Evolutionary conservation across 2,113 vertebrate species (phyloP), one percentile per base, ranked within the genome.

Genomic region (Alexandromys fortis): DNA sequence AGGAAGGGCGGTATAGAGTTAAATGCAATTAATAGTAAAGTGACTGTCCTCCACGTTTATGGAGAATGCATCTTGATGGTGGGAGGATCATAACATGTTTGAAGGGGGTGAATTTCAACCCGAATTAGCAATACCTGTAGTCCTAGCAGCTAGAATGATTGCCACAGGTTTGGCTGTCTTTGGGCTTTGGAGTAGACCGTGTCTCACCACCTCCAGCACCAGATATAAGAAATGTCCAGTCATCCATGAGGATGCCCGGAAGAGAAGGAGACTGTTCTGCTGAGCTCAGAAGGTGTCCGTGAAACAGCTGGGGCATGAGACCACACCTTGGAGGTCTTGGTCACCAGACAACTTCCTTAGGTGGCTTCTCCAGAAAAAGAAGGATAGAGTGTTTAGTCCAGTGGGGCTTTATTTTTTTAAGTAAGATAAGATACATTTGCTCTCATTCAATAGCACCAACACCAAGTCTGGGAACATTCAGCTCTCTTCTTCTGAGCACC

Each of bases 391-490:
- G 26, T 30, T 28, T n/a, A 55, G 28, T 38, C 24, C 7, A 19
- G 1, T 45, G 58, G 68, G 17, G n/a, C 47, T 77, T 90, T 58
- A 55, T 19, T 68, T 94, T 94, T 96, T 86, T 78, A 7, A 93
- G 86, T 30, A 49, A 35, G 33, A 55, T 67, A 78, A 83, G 78
- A 35, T 72, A 13, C 28, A 35, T 95, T 81, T 65, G 77, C 86
- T 87, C n/a, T 97, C 38, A 28, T 77, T 96, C 87, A 78, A 86
- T 14, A 63, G 19, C 67, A n/a, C 61, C 38, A 55, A n/a, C 52
- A 14, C 7, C 7, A 13, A 67, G 87, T 81, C 92, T 72, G 13
- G 72, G 70, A 81, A 33, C 45, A 73, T 58, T 90, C 42, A 38
- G 58, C 72, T n/a, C 13, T 79, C 33, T 70, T 38, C 42, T 88